Percentiles rank a stretch among this genome's conserved stretches.
phyloP scores from a whole-genome alignment of 92 coral and sea anemone genomes.

The Pocillopora grandis region DNA sequence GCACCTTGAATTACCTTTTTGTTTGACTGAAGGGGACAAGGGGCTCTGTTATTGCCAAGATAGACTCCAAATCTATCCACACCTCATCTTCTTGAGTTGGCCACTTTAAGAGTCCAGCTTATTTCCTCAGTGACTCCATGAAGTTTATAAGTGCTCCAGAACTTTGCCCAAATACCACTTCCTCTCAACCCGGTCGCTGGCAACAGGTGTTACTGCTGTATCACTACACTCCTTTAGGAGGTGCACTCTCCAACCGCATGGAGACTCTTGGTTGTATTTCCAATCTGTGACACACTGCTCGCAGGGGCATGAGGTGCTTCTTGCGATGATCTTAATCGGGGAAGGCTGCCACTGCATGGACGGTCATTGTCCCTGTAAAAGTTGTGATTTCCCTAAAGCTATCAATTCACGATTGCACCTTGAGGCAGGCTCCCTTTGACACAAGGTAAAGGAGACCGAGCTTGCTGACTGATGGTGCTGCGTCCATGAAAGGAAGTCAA shows the following conservation, averaged over 20 bases:
- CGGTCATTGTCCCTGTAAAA: conserved; percentile 44
- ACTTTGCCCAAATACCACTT: conserved; percentile 53
- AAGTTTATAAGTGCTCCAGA: conserved; percentile 10
- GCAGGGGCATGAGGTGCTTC: conserved; percentile 51
- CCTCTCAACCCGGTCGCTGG: conserved; percentile 36
- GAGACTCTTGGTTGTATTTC: background rate
- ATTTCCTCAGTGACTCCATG: background rate
- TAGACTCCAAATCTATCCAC: conserved; percentile 35
- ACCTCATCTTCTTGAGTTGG: conserved; percentile 29
- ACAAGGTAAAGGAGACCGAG: conserved; percentile 27
- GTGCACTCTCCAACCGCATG: conserved; percentile 25
- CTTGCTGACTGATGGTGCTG: conserved; percentile 26
- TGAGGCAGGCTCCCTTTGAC: conserved; percentile 22
- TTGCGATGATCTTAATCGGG: conserved; percentile 30
- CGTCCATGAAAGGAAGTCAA: conserved; percentile 55
- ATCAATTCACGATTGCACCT: conserved; percentile 25
- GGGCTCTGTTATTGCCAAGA: conserved; percentile 1
- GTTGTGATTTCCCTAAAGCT: conserved; percentile 22
- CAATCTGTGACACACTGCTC: conserved; percentile 29
- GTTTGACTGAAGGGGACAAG: no score
- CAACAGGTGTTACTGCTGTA: conserved; percentile 1
- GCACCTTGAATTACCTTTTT: no score
- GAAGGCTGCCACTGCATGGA: conserved; percentile 42
- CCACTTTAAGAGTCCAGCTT: conserved; percentile 27
- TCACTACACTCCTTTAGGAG: conserved; percentile 2